Percentiles rank a stretch among this genome's conserved stretches.
phyloP scores from a whole-genome alignment of 2,888 invertebrate species.

The Thecophora atra region DNA sequence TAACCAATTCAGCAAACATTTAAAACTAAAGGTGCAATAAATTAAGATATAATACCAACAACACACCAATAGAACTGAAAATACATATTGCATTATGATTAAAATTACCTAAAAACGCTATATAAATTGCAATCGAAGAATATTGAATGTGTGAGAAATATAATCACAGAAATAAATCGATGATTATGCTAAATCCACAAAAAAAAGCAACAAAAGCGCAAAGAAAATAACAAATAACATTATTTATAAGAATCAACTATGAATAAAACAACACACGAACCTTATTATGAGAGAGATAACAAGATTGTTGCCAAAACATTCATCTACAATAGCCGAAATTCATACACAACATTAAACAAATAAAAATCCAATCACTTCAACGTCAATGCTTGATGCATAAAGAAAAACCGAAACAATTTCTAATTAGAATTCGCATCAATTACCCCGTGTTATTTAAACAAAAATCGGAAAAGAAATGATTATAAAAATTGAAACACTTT shows the following conservation, averaged over 20 bases:
- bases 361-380: constrained; percentile 14
- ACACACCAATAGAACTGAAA: constrained; percentile 42
- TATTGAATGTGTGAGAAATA: constrained; percentile 43
- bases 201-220: constrained; percentile 33
- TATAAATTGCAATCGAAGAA: constrained; percentile 39
- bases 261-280: constrained; percentile 38
- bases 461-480: too few relatives aligned
- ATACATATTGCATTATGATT: constrained; percentile 37
- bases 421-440: too few relatives aligned
- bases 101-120: constrained; percentile 34
- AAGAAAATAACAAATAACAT: constrained; percentile 42
- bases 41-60: constrained; percentile 34
- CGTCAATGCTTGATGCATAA: constrained; percentile 45
- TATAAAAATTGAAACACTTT: too few relatives aligned
- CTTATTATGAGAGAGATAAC: constrained; percentile 61
- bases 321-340: constrained; percentile 47
- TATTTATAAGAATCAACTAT: constrained; percentile 38
- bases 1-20: constrained; percentile 7
- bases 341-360: constrained; percentile 34
- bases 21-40: constrained; percentile 19
- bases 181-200: constrained; percentile 31
- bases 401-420: too few relatives aligned
- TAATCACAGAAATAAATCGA: constrained; percentile 39
- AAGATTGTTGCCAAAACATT: constrained; percentile 63
- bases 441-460: too few relatives aligned